phyloP scores from a whole-genome alignment of 1,140 invertebrate genomes.

The Cyphomyrmex costatus region DNA sequence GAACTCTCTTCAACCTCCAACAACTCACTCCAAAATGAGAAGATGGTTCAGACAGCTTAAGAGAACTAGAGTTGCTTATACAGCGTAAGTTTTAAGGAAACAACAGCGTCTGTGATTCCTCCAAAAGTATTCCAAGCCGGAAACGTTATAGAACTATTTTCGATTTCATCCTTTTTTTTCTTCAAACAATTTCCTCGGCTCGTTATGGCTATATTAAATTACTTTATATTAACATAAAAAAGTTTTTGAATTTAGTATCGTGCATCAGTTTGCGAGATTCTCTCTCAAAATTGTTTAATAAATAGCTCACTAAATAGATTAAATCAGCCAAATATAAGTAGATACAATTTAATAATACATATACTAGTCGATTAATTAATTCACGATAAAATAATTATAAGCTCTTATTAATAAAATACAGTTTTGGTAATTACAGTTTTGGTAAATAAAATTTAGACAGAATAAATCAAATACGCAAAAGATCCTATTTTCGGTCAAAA shows the following conservation, averaged over 20 bases:
- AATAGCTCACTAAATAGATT: neutral
- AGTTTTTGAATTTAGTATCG: neutral
- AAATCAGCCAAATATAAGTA: neutral
- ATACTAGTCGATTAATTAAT: neutral
- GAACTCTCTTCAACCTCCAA: slow-evolving; percentile 46
- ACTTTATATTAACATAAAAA: neutral
- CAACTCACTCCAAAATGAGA: slow-evolving; percentile 56
- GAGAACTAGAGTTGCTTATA: slow-evolving; percentile 44
- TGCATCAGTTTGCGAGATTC: neutral
- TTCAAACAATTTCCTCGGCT: neutral
- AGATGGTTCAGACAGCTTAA: slow-evolving; percentile 43
- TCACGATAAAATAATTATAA: neutral
- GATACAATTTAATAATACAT: neutral
- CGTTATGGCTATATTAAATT: neutral
- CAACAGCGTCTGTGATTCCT: slow-evolving; percentile 26
- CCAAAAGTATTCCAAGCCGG: neutral
- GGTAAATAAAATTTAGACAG: no score
- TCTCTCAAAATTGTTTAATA: neutral
- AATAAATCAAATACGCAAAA: no score
- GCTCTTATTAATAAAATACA: neutral
- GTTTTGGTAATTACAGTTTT: no score
- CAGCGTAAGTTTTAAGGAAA: slow-evolving; percentile 46
- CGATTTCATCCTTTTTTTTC: neutral
- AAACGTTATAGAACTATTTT: neutral
- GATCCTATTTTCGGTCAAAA: no score